Percentiles rank a stretch among this genome's conserved stretches.
Conservation (phyloP, 2,888 invertebrate genomes). For the Pharmacophagus antenor region DNA sequence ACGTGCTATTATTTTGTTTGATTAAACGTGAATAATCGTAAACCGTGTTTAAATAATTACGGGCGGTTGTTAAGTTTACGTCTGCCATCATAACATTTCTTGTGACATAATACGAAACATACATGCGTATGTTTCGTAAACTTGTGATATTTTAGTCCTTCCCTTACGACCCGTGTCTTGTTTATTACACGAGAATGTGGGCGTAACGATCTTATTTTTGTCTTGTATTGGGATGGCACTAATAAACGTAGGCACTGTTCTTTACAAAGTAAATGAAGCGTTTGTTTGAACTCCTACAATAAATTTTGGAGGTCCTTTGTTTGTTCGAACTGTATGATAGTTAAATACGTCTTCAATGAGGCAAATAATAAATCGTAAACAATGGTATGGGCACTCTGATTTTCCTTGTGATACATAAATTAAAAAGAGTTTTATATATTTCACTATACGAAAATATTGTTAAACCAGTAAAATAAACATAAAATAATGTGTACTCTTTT, state of each 20-base stretch:
- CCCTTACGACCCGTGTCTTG: conserved; percentile 42
- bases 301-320: not conserved
- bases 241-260: conserved; percentile 47
- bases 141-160: conserved; percentile 38
- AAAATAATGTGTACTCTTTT: too few relatives aligned
- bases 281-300: conserved; percentile 18
- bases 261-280: conserved; percentile 26
- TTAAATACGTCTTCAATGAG: not conserved
- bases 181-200: conserved; percentile 50
- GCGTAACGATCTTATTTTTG: conserved; percentile 53
- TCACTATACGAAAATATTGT: too few relatives aligned
- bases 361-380: not conserved
- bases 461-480: too few relatives aligned
- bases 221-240: conserved; percentile 53
- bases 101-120: conserved; percentile 12
- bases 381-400: not conserved
- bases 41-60: conserved; percentile 9
- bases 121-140: conserved; percentile 23
- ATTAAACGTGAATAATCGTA: conserved; percentile 6
- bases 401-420: too few relatives aligned
- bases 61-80: conserved; percentile 3
- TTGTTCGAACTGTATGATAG: not conserved
- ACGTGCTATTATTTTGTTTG: conserved; percentile 9
- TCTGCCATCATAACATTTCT: not conserved
- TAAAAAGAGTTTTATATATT: too few relatives aligned